Conservation (phyloP, 2,888 invertebrate genomes). For the Mylabris sibirica region DNA sequence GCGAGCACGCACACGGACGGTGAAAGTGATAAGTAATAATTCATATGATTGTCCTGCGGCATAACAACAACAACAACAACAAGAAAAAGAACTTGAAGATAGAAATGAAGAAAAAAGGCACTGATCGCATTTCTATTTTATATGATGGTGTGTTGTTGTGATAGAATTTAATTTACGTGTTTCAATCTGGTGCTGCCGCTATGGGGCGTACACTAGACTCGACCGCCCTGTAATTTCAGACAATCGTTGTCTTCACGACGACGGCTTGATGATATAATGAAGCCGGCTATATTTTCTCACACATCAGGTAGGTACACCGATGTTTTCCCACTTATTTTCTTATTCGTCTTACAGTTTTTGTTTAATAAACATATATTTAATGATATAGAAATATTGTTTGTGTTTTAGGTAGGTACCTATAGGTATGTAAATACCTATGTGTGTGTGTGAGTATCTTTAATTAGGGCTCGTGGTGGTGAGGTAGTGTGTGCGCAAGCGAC, state of each 20-base stretch:
- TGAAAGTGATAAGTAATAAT: conserved; percentile 58
- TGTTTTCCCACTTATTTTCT: conserved; percentile 62
- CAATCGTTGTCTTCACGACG: conserved; percentile 62
- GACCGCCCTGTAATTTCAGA: conserved; percentile 63
- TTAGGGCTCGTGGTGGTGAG: conserved; percentile 25
- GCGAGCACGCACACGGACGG: conserved; percentile 48
- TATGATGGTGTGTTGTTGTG: conserved; percentile 43
- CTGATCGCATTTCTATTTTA: neutral
- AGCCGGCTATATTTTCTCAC: conserved; percentile 61
- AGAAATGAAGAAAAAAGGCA: conserved; percentile 28
- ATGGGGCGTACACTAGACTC: conserved; percentile 50
- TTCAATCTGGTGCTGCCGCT: conserved; percentile 51
- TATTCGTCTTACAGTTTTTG: conserved; percentile 41
- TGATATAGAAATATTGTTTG: neutral
- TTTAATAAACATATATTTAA: conserved; percentile 1
- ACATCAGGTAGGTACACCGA: conserved; percentile 55
- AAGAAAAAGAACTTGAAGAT: conserved; percentile 37
- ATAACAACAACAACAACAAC: conserved; percentile 40
- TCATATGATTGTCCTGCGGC: conserved; percentile 41
- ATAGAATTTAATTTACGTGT: conserved; percentile 62
- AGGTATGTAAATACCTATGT: too few relatives aligned
- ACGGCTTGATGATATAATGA: conserved; percentile 64
- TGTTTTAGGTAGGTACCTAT: too few relatives aligned
- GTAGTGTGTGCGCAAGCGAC: conserved; percentile 37
- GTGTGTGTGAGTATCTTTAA: conserved; percentile 32